These are phyloP conservation scores for Oryzias curvinotus DNA, from an alignment of 2,113 vertebrate species.

Conservation along the genomic window DNA sequence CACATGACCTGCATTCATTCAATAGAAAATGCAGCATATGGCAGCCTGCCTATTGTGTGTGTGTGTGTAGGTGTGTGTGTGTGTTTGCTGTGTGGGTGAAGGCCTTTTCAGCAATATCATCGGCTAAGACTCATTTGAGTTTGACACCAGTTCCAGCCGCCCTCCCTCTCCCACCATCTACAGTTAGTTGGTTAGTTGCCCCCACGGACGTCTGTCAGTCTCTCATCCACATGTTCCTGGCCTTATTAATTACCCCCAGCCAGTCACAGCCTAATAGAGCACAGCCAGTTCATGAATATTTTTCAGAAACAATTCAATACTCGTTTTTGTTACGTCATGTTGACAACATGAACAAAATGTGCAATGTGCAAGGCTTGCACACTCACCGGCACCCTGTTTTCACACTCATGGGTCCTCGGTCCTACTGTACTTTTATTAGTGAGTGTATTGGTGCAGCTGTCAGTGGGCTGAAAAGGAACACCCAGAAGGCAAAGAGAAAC, in stretches of 20 bases:
- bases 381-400: background rate
- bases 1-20: constrained; percentile 43
- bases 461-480: constrained; percentile 20
- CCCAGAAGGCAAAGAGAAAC: constrained; percentile 10
- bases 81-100: constrained; percentile 2
- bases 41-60: constrained; percentile 21
- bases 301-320: constrained; percentile 53
- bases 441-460: constrained; percentile 35
- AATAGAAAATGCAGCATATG: constrained; percentile 49
- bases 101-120: constrained; percentile 29
- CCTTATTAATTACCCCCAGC: constrained; percentile 74
- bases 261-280: constrained; percentile 76
- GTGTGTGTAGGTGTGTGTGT: constrained; percentile 3
- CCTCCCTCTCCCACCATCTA: constrained; percentile 10
- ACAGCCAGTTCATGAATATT: constrained; percentile 76
- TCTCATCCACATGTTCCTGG: constrained; percentile 49
- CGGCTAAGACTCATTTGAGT: constrained; percentile 34
- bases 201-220: constrained; percentile 43
- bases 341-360: background rate
- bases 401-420: background rate
- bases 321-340: background rate
- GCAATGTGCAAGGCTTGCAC: background rate
- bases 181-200: constrained; percentile 42
- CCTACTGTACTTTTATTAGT: constrained; percentile 30
- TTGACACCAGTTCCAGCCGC: constrained; percentile 20